Evolutionary conservation across 1,140 invertebrate genomes (phyloP).

Genomic region (Lordiphosa mommai): DNA sequence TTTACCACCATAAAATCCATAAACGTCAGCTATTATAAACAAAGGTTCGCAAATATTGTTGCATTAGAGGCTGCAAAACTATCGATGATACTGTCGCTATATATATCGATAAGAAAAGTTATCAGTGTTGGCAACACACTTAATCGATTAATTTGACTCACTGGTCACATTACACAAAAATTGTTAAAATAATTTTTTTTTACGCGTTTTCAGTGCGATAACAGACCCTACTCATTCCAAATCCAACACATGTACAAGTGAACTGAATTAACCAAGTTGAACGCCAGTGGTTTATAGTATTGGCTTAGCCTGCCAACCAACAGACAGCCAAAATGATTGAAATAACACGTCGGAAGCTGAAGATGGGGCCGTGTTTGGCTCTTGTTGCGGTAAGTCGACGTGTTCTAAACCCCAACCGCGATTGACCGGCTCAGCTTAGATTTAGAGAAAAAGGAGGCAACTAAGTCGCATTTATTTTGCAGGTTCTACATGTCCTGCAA

Average conservation of each 20-base stretch:
- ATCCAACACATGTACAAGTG: constrained; percentile 57
- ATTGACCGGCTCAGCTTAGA: not conserved
- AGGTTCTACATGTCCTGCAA: constrained; percentile 51
- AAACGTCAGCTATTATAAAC: constrained; percentile 68
- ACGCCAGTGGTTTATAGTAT: constrained; percentile 25
- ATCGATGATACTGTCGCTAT: constrained; percentile 31
- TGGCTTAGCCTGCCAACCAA: constrained; percentile 25
- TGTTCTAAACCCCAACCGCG: constrained; percentile 37
- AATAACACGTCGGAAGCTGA: constrained; percentile 48
- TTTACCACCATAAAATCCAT: constrained; percentile 65
- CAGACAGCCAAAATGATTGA: constrained; percentile 41
- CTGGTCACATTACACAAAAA: constrained; percentile 26
- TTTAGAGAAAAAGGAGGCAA: not conserved
- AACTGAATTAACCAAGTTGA: constrained; percentile 26
- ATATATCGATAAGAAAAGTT: not conserved
- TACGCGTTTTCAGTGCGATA: constrained; percentile 31
- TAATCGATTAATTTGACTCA: not conserved
- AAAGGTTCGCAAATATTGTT: constrained; percentile 71
- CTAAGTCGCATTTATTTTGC: constrained; percentile 12
- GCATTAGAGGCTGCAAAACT: constrained; percentile 40
- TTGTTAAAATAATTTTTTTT: constrained; percentile 19
- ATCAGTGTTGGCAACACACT: not conserved
- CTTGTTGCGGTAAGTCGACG: constrained; percentile 68
- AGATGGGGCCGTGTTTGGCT: constrained; percentile 53
- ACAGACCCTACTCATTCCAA: constrained; percentile 41